These are phyloP conservation scores for Oreotrochilus melanogaster DNA, from an alignment of 2,113 vertebrate genomes.

Conservation along the genomic window DNA sequence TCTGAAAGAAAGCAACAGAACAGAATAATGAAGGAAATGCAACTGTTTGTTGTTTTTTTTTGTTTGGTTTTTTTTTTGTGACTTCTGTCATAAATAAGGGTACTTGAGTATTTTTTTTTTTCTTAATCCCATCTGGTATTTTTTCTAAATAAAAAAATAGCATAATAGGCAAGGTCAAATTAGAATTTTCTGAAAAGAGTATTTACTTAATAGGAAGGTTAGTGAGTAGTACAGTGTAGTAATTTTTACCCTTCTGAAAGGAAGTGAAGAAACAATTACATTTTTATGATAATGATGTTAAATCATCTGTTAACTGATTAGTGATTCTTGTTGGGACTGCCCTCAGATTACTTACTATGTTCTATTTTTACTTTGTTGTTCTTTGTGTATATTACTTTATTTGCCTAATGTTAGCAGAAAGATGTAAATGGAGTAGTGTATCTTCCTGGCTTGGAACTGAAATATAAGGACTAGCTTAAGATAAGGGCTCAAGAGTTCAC, in stretches of 20 bases:
- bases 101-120: neutral
- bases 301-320: neutral
- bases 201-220: neutral
- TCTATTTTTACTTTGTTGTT: rapidly evolving
- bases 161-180: neutral
- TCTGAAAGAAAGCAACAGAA: neutral
- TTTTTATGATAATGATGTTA: neutral
- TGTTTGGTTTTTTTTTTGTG: neutral
- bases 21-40: neutral
- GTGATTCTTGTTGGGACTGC: neutral
- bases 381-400: neutral
- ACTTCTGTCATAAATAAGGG: neutral
- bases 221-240: neutral
- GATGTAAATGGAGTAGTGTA: neutral
- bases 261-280: neutral
- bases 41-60: neutral
- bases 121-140: neutral
- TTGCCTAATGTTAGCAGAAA: neutral
- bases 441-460: neutral
- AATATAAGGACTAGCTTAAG: neutral
- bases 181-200: neutral
- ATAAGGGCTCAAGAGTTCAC: neutral
- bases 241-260: neutral
- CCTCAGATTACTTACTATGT: neutral
- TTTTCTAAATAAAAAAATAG: neutral